Evolutionary conservation across 1,140 invertebrate species (phyloP), one percentile per base, ranked within the genome.

Genomic region (Hetaerina americana): DNA sequence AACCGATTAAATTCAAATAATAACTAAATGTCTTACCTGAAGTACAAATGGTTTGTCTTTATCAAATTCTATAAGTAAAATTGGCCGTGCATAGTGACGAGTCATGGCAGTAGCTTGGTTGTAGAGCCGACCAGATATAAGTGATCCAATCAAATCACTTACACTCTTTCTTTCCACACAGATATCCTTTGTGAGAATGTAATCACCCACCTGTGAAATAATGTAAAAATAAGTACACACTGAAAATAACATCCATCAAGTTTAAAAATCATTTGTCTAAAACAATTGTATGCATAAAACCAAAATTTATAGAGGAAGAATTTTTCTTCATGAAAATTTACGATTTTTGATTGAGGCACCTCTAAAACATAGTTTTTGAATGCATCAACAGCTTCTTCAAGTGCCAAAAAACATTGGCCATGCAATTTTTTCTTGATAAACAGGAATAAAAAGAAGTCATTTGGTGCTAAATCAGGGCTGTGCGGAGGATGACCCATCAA

Each of bases 51-150:
- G 90, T 81, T 94, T 95, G 77, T 93, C 94, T 78, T 94, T 90
- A 84, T 97, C 95, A 84, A 98, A 98, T 82, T 98, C 96, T 72
- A 99, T 97, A 0, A 99, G 85, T n/a, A 99, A 83, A 78, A 98
- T 91, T 0, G 95, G 92, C 77, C 92, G 91, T 25, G 87, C 85
- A 80, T 97, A 97, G 81, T 92, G 87, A 15, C 95, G 84, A 71
- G 87, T 90, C 95, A 97, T 97, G 70, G 93, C 87, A 67, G 92
- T 87, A 67, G 92, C 92, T 82, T 99, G 98, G 79, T 94, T 95
- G 80, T 97, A 99, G 29, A 99, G 84, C 70, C 98, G 88, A 0
- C 98, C 98, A 72, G 90, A 94, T 80, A 95, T 93, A 18, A 99
- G 82, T 0, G 96, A 99, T 18, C 95, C 95, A 79, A 99, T 96